A percentile compares a stretch with the other conserved stretches of the same genome.
phyloP scores from a whole-genome alignment of 2,888 invertebrate genomes.

The Nowickia ferox region DNA sequence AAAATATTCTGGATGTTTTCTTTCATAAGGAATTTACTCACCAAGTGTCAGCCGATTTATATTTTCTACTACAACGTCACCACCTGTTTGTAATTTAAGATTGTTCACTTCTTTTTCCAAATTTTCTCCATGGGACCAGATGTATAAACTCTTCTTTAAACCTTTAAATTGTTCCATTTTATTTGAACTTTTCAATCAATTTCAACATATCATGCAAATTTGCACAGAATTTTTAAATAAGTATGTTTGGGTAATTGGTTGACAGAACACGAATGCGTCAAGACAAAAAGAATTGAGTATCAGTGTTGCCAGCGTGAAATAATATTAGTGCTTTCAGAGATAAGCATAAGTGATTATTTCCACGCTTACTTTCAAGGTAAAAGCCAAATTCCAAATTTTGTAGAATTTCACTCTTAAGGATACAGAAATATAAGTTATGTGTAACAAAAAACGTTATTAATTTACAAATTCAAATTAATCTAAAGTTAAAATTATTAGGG shows the following conservation, averaged over 20 bases:
- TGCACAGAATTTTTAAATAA: constrained; percentile 22
- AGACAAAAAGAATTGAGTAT: too few species aligned
- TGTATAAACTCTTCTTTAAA: constrained; percentile 84
- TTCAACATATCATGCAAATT: constrained; percentile 46
- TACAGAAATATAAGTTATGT: too few species aligned
- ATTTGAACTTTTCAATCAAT: constrained; percentile 41
- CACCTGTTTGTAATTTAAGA: constrained; percentile 84
- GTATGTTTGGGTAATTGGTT: neutral
- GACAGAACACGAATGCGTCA: too few species aligned
- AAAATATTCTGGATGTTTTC: constrained; percentile 29
- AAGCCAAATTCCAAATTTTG: too few species aligned
- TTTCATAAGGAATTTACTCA: constrained; percentile 81
- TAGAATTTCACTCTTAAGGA: too few species aligned
- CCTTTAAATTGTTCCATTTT: constrained; percentile 82
- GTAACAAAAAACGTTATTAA: too few species aligned
- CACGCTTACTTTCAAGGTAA: too few species aligned
- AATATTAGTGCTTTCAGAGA: too few species aligned
- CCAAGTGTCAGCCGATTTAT: constrained; percentile 85
- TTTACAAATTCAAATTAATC: too few species aligned
- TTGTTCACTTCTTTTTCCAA: constrained; percentile 84
- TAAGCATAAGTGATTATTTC: too few species aligned
- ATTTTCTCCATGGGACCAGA: constrained; percentile 85
- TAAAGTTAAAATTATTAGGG: too few species aligned
- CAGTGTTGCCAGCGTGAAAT: too few species aligned
- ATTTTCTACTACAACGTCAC: constrained; percentile 85